Evolutionary conservation across 2,888 invertebrate genomes (phyloP), one percentile per base, ranked within the genome.

Genomic region (Machimus rusticus): DNA sequence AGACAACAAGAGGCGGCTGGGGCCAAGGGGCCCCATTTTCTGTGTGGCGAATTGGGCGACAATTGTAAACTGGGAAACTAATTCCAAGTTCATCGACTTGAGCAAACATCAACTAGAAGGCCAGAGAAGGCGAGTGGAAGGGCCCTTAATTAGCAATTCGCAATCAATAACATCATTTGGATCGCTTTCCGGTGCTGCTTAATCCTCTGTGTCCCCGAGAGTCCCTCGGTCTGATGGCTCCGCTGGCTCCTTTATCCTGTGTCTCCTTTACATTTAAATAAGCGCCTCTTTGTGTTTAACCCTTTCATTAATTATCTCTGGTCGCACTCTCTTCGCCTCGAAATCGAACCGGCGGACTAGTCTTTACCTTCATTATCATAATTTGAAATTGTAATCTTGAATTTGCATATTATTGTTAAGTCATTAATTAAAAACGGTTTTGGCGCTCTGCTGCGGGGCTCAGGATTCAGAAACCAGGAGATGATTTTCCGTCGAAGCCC

Each of bases 91-190:
- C 88, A 88, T 87, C 86, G 88, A 88, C 87, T 87, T 87, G 87
- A 87, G 87, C 81, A 88, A 87, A 87, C 87, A 87, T 76, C 85
- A 86, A 77, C 46, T 77, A 82, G 74, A 46, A 16, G 78, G 19
- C 84, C 57, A 87, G 16, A 87, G 78, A 87, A 84, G 84, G 87
- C 77, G 87, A 84, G n/a, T 84, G 57, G 74, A 74, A 87, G 86
- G 85, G 87, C 84, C 87, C 87, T 88, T 88, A 88, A 88, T 88
- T 88, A 88, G 88, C 88, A 88, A 88, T 88, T 88, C 88, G 85
- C 88, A 88, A 88, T 88, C 88, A 88, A 88, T 88, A 88, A 88
- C 88, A 88, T 88, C 88, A 88, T 88, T 88, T 87, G 88, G 88
- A 88, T 88, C 88, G 87, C 85, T 87, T 87, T 88, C 88, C 88